A percentile compares a stretch with the other conserved stretches of the same genome.
Evolutionary conservation across 2,113 vertebrate species (phyloP).

Genomic region (Dolichotis patagonum): DNA sequence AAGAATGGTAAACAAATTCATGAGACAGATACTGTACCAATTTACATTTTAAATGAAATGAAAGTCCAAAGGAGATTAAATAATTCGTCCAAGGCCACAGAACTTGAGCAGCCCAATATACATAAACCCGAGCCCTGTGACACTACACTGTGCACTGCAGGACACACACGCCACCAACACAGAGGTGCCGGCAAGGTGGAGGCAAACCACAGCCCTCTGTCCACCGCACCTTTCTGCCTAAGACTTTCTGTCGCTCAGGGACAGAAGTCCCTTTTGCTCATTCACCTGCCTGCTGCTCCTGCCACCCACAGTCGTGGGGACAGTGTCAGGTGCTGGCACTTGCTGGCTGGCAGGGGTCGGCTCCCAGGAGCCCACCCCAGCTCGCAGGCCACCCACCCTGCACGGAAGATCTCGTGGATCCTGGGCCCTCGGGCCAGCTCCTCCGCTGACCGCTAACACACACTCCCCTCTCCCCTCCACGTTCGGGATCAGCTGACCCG

Average conservation of each 20-base stretch:
- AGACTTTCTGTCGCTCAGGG: neutral
- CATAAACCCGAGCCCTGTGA: neutral
- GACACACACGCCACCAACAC: rapidly evolving
- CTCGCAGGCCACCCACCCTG: neutral
- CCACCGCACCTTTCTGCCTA: rapidly evolving
- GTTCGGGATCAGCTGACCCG: neutral
- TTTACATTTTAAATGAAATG: constrained; percentile 4
- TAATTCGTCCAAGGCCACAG: neutral
- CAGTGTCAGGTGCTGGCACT: neutral
- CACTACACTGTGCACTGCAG: neutral
- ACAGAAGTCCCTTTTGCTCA: neutral
- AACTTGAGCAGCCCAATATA: neutral
- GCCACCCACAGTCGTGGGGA: neutral
- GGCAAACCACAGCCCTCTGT: neutral
- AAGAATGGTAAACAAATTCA: constrained; percentile 42
- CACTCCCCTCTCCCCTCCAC: neutral
- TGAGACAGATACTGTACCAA: neutral
- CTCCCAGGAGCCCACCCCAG: neutral
- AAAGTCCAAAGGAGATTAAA: neutral
- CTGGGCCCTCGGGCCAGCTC: constrained; percentile 45
- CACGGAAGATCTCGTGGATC: neutral
- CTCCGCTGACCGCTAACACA: neutral
- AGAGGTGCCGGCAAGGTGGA: neutral
- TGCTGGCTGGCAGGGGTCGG: neutral
- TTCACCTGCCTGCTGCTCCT: neutral